Evolutionary conservation across 2,797 vertebrate species (phyloP), one percentile per base, ranked within the genome.

Genomic region (Lates japonicus): DNA sequence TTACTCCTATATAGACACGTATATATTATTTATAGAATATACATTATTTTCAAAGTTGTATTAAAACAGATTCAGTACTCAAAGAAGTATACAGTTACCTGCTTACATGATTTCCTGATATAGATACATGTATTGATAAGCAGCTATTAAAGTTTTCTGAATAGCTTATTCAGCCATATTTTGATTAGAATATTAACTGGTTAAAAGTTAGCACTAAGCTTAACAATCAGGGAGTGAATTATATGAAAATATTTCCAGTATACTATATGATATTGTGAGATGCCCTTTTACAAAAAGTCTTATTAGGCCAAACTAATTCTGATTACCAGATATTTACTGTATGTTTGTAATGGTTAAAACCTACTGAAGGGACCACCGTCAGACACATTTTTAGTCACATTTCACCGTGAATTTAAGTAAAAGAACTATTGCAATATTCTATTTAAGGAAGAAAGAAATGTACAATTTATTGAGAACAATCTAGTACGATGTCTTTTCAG

Each of bases 401-500:
- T 78, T 69, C 44, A 58, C 37, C 42, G 35, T 60, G 16, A 78
- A 31, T 78, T 48, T 49, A 72, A 29, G 25, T 29, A 52, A 55
- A 48, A 76, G 39, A 60, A 61, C 14, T n/a, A 12, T 46, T 67
- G 55, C 49, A 74, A 14, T 62, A 52, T 68, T 72, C 12, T 88
- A 84, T 83, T 86, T 83, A 87, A 80, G 4, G 80, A 44, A 67
- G 4, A 81, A 44, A 67, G 42, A 82, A 82, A 60, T 88, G 48
- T 78, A 82, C 48, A 75, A 85, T 88, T 81, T 84, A 83, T 88
- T 78, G 33, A 52, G 74, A 52, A 81, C 22, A 25, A 37, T 62
- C 58, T 35, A 76, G 37, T 75, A 37, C 74, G 13, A 48, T 70
- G 57, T 73, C 33, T 51, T 84, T 87, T 83, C 41, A 72, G 39